Evolutionary conservation across 2,797 vertebrate species (phyloP).

Genomic region (Leucoraja ocellata): DNA sequence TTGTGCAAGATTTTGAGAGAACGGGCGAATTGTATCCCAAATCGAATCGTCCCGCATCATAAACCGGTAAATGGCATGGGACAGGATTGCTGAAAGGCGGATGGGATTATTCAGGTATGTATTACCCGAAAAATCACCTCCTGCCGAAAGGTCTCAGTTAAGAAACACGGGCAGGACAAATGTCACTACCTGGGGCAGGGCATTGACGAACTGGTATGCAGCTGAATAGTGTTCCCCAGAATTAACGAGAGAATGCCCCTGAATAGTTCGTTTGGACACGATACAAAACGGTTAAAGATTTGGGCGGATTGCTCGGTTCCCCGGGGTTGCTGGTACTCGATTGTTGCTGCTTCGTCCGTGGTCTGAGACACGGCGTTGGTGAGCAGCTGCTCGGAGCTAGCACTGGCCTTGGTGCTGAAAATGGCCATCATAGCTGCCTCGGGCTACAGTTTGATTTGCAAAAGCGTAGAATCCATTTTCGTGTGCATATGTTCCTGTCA

Average conservation of each 20-base stretch:
- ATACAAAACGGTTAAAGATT: neutral
- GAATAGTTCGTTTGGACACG: neutral
- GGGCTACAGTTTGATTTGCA: neutral
- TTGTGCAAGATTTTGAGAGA: neutral
- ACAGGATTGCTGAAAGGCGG: neutral
- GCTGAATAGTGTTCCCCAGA: too few species aligned
- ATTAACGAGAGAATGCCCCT: neutral
- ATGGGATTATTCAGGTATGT: neutral
- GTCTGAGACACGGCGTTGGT: neutral
- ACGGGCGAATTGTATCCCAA: neutral
- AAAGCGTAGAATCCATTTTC: neutral
- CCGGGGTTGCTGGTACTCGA: neutral
- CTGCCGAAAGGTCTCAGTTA: neutral
- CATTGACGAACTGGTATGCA: neutral
- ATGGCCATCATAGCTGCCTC: neutral
- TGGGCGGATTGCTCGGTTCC: neutral
- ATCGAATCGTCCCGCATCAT: too few species aligned
- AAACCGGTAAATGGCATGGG: neutral
- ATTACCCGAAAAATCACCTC: neutral
- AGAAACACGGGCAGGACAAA: neutral
- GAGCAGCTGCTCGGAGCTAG: neutral
- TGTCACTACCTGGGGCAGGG: neutral
- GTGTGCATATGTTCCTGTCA: neutral
- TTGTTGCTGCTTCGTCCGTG: neutral
- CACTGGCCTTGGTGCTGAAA: conserved; percentile 21